Percentiles rank a stretch among this genome's conserved stretches.
Evolutionary conservation across 2,113 vertebrate species (phyloP).

Genomic region (Megaceryle maxima): DNA sequence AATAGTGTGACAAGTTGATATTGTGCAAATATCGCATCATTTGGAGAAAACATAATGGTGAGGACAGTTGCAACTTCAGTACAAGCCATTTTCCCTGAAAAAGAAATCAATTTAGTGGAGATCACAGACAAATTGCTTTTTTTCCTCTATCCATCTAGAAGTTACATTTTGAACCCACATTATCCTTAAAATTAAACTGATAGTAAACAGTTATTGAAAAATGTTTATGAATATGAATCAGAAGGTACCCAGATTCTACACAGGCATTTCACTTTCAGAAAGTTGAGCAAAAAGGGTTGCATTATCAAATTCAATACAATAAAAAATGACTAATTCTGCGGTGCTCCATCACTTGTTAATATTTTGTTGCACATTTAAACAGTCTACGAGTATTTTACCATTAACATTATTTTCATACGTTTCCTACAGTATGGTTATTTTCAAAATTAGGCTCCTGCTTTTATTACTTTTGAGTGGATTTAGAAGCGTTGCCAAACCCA

Average conservation of each 20-base stretch:
- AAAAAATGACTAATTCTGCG: not conserved
- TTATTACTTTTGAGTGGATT: not conserved
- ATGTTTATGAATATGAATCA: conserved; percentile 1
- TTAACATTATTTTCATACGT: not conserved
- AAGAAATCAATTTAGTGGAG: not conserved
- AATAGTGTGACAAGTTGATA: not conserved
- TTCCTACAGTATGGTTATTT: not conserved
- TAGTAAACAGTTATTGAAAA: not conserved
- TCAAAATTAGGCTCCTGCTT: not conserved
- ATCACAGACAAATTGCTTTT: conserved; percentile 25
- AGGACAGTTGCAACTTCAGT: not conserved
- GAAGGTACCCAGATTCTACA: not conserved
- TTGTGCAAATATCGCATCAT: not conserved
- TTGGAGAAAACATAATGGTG: not conserved
- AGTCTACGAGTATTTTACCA: not conserved
- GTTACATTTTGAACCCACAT: not conserved
- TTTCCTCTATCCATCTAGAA: not conserved
- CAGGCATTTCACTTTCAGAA: not conserved
- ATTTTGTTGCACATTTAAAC: not conserved
- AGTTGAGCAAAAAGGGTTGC: not conserved
- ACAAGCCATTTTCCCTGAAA: not conserved
- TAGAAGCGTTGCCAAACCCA: not conserved
- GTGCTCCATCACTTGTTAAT: not conserved
- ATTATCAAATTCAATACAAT: not conserved
- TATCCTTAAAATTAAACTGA: conserved; percentile 27